Conservation (phyloP, 2,797 vertebrate species). For the Hybognathus amarus region DNA sequence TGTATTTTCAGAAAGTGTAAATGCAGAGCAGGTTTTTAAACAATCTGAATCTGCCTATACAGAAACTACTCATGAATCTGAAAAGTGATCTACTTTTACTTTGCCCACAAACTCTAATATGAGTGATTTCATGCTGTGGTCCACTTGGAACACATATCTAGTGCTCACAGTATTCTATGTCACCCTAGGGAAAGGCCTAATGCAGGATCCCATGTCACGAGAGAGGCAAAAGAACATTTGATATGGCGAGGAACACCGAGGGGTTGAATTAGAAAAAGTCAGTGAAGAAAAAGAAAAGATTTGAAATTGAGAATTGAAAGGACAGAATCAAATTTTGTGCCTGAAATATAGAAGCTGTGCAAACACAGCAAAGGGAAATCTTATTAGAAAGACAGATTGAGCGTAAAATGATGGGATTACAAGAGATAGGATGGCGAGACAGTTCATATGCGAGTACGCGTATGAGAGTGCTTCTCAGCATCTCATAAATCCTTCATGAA, state of each 20-base stretch:
- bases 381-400: conserved; percentile 26
- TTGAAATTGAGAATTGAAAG: conserved; percentile 12
- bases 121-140: conserved; percentile 28
- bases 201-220: conserved; percentile 11
- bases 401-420: conserved; percentile 51
- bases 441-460: background rate
- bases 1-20: conserved; percentile 30
- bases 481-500: conserved; percentile 45
- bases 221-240: background rate
- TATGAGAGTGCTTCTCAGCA: background rate
- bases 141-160: conserved; percentile 39
- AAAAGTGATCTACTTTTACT: conserved; percentile 54
- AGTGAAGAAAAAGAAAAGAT: background rate
- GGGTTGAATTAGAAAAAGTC: background rate
- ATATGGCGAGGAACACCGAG: background rate
- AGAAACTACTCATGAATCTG: conserved; percentile 33
- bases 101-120: conserved; percentile 32
- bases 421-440: conserved; percentile 25
- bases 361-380: conserved; percentile 32
- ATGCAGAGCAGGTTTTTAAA: conserved; percentile 53
- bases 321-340: background rate
- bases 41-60: conserved; percentile 44
- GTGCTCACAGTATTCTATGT: conserved; percentile 52
- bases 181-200: conserved; percentile 23
- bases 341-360: background rate